phyloP scores from a whole-genome alignment of 2,888 invertebrate genomes.

The Zaprionus obscuricornis region DNA sequence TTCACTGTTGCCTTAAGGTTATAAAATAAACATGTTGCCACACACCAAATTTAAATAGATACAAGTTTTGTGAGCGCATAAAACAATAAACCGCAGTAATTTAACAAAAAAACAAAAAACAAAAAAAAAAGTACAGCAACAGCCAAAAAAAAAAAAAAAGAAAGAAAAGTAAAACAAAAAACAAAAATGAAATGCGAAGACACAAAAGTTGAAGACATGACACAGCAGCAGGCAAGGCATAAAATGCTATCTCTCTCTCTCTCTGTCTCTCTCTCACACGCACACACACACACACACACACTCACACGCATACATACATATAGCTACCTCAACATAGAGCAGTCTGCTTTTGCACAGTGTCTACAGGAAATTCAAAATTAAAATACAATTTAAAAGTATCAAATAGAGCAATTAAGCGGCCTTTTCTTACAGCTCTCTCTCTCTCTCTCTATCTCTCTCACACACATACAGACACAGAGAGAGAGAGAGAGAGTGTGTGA shows the following conservation, averaged over 20 bases:
- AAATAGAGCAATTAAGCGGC: slow-evolving; percentile 77
- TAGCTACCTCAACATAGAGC: too few relatives aligned
- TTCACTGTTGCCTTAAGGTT: slow-evolving; percentile 70
- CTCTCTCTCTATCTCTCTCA: background rate
- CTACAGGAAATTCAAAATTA: slow-evolving; percentile 68
- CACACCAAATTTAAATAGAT: slow-evolving; percentile 81
- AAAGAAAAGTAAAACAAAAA: background rate
- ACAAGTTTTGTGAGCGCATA: slow-evolving; percentile 77
- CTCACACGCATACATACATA: background rate
- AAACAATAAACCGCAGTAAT: slow-evolving; percentile 78
- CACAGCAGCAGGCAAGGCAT: slow-evolving; percentile 24
- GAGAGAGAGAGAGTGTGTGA: background rate
- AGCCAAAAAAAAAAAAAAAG: slow-evolving; percentile 13
- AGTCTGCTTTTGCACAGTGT: too few relatives aligned
- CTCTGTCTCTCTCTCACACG: background rate
- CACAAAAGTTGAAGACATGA: slow-evolving; percentile 34
- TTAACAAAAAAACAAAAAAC: slow-evolving; percentile 44
- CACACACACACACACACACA: background rate
- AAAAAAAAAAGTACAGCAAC: slow-evolving; percentile 18
- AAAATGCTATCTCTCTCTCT: background rate
- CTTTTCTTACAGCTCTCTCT: slow-evolving; percentile 31
- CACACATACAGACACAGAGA: background rate
- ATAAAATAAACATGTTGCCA: slow-evolving; percentile 82
- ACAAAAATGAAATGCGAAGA: background rate
- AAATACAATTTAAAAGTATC: slow-evolving; percentile 78